A percentile compares a stretch with the other conserved stretches of the same genome.
These are phyloP conservation scores for Cremastinae sp. DNA, from an alignment of 2,888 invertebrate species.

Conservation along the genomic window DNA sequence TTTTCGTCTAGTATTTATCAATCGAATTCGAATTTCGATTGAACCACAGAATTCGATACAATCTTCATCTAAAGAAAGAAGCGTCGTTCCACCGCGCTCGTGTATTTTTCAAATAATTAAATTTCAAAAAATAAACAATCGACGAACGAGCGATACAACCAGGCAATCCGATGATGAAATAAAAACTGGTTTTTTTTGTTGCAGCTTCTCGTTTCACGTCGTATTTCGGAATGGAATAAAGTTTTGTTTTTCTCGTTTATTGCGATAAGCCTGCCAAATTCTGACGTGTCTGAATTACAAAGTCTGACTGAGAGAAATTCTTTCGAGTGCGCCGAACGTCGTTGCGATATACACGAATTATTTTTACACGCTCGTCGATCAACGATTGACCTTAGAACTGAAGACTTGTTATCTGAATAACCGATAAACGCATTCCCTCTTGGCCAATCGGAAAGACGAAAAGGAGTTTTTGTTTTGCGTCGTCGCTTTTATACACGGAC, in stretches of 20 bases:
- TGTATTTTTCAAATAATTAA: background rate
- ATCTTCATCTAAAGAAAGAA: background rate
- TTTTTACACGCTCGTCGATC: conserved; percentile 27
- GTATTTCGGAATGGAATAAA: background rate
- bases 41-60: background rate
- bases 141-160: background rate
- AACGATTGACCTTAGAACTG: conserved; percentile 45
- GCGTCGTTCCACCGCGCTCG: too few species aligned
- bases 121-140: background rate
- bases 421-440: conserved; percentile 18
- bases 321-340: background rate
- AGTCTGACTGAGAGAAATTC: background rate
- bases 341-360: conserved; percentile 5
- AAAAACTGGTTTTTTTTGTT: too few species aligned
- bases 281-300: too few species aligned
- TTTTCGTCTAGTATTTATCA: background rate
- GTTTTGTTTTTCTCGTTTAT: too few species aligned
- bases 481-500: too few species aligned
- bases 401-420: conserved; percentile 35
- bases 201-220: too few species aligned
- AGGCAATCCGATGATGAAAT: too few species aligned
- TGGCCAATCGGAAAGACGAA: background rate
- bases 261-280: too few species aligned
- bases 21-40: background rate
- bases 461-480: background rate